phyloP scores from a whole-genome alignment of 1,140 invertebrate species.

The Zaprionus capensis region DNA sequence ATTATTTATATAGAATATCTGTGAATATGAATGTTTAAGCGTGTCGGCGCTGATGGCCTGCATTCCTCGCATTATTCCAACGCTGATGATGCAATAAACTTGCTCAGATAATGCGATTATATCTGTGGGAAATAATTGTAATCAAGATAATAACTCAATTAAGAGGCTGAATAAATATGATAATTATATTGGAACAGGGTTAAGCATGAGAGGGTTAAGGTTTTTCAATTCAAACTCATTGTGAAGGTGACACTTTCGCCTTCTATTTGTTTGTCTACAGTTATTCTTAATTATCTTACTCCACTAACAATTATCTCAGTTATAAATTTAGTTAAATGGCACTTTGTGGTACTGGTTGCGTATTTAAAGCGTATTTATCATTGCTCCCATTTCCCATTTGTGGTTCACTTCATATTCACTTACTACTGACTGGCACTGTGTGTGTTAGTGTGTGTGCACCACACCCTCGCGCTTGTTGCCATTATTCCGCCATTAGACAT shows the following conservation, averaged over 20 bases:
- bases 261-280: not conserved
- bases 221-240: not conserved
- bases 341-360: not conserved
- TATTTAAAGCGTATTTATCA: conserved; percentile 21
- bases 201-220: not conserved
- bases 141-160: conserved; percentile 3
- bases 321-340: conserved; percentile 2
- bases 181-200: not conserved
- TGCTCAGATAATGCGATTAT: conserved; percentile 6
- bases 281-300: not conserved
- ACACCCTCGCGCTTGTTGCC: conserved; percentile 46
- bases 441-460: conserved; percentile 35
- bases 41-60: not conserved
- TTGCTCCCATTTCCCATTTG: conserved; percentile 16
- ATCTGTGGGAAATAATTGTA: conserved; percentile 7
- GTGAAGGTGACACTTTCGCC: not conserved
- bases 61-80: not conserved
- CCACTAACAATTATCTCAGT: not conserved
- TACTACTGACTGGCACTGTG: conserved; percentile 39
- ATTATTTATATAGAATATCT: conserved; percentile 2
- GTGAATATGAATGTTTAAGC: not conserved
- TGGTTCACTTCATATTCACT: conserved; percentile 25
- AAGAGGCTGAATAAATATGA: conserved; percentile 4
- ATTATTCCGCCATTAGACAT: conserved; percentile 71
- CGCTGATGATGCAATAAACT: conserved; percentile 41